A percentile compares a stretch with the other conserved stretches of the same genome.
Conservation (phyloP, 2,888 invertebrate species). For the Asteroscopus sphinx region DNA sequence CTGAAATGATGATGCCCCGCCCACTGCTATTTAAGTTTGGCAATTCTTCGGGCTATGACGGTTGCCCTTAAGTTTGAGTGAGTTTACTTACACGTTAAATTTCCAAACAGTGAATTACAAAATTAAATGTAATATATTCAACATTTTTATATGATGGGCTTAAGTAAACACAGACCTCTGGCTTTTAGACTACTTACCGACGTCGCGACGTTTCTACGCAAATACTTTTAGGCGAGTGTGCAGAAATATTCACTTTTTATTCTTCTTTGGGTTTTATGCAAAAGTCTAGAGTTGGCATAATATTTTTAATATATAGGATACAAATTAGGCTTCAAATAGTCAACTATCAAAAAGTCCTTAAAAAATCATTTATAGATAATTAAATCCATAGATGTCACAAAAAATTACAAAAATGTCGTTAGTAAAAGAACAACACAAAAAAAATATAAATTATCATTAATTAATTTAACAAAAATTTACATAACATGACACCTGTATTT, state of each 20-base stretch:
- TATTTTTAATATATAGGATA: constrained; percentile 1
- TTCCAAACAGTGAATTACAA: constrained; percentile 8
- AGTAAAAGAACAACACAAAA: too few relatives aligned
- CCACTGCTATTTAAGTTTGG: too few relatives aligned
- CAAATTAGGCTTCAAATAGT: neutral
- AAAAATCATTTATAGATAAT: too few relatives aligned
- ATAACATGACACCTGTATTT: too few relatives aligned
- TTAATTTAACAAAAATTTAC: too few relatives aligned
- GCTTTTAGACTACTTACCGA: constrained; percentile 30
- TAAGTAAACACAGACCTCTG: constrained; percentile 18
- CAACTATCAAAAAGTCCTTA: too few relatives aligned
- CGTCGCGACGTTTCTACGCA: constrained; percentile 24
- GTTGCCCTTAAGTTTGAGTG: too few relatives aligned
- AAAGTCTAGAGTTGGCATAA: constrained; percentile 8
- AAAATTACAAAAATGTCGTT: too few relatives aligned
- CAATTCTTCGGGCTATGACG: too few relatives aligned
- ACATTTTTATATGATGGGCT: constrained; percentile 21
- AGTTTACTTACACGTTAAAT: neutral
- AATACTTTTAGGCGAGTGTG: constrained; percentile 36
- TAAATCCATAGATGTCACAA: too few relatives aligned
- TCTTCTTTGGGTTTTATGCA: constrained; percentile 8
- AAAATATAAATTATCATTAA: too few relatives aligned
- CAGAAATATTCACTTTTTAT: constrained; percentile 33
- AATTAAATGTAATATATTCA: constrained; percentile 22
- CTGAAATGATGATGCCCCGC: too few relatives aligned